phyloP scores from a whole-genome alignment of 1,140 invertebrate genomes.

The Papilio helenus region DNA sequence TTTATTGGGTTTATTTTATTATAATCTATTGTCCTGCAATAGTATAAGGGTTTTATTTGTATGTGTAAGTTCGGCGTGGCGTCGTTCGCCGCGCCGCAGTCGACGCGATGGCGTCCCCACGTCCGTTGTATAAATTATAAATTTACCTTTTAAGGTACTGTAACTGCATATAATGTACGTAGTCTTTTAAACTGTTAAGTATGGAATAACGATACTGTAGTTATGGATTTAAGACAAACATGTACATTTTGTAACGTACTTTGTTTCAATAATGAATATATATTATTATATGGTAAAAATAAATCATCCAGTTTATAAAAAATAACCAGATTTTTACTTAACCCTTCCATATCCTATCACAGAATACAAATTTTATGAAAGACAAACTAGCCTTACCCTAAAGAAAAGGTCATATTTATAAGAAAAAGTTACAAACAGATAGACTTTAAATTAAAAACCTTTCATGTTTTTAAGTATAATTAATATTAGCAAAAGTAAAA shows the following conservation, averaged over 20 bases:
- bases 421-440: not conserved
- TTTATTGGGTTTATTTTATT: conserved; percentile 60
- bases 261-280: conserved; percentile 82
- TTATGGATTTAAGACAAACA: conserved; percentile 73
- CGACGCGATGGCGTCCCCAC: conserved; percentile 53
- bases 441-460: not conserved
- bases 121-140: conserved; percentile 81
- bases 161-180: conserved; percentile 80
- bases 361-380: no score
- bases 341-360: conserved; percentile 12
- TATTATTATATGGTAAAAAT: conserved; percentile 82
- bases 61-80: conserved; percentile 60
- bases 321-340: conserved; percentile 74
- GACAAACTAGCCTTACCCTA: no score
- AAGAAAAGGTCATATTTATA: no score
- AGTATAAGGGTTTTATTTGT: conserved; percentile 65
- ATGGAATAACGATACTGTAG: conserved; percentile 78
- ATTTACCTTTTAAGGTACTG: conserved; percentile 70
- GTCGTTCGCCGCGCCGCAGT: conserved; percentile 47
- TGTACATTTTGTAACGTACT: conserved; percentile 82
- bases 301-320: conserved; percentile 83
- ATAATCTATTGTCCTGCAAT: conserved; percentile 65
- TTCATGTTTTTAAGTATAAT: no score
- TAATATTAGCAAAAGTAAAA: no score
- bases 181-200: conserved; percentile 79